phyloP scores from a whole-genome alignment of 2,888 invertebrate species.

The Nipponacmea schrenckii region DNA sequence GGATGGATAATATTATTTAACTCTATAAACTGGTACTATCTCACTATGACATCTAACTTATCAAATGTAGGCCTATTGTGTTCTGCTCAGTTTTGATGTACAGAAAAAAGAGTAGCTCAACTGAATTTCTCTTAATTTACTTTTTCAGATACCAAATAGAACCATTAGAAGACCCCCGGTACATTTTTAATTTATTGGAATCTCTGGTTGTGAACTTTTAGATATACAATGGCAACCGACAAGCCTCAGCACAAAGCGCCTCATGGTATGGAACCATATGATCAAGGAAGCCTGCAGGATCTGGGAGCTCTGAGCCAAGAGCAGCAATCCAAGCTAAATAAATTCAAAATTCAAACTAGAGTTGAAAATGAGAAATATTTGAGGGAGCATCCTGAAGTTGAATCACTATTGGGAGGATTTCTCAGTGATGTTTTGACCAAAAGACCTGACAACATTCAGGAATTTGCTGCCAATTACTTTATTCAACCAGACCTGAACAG shows the following conservation, averaged over 20 bases:
- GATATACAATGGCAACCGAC: conserved; percentile 32
- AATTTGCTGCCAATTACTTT: conserved; percentile 55
- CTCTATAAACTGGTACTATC: no score
- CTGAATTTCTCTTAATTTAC: no score
- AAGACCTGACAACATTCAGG: conserved; percentile 61
- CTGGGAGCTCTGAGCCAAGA: conserved; percentile 64
- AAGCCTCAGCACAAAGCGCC: conserved; percentile 61
- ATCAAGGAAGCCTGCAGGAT: conserved; percentile 57
- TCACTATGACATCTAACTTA: no score
- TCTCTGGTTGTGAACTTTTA: no score
- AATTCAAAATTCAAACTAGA: conserved; percentile 64
- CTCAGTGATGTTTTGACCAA: conserved; percentile 57
- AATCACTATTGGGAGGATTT: conserved; percentile 63
- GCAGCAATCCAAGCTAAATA: conserved; percentile 64
- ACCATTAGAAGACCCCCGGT: no score
- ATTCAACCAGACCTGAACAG: not conserved
- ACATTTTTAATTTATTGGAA: no score
- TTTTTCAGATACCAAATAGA: no score
- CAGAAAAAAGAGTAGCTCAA: no score
- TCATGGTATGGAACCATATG: conserved; percentile 66
- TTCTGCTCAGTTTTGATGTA: no score
- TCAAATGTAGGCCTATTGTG: no score
- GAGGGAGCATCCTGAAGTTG: conserved; percentile 65
- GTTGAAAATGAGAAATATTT: conserved; percentile 64
- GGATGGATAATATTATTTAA: no score